phyloP scores from a whole-genome alignment of 2,888 invertebrate species.

The Zaprionus obscuricornis region DNA sequence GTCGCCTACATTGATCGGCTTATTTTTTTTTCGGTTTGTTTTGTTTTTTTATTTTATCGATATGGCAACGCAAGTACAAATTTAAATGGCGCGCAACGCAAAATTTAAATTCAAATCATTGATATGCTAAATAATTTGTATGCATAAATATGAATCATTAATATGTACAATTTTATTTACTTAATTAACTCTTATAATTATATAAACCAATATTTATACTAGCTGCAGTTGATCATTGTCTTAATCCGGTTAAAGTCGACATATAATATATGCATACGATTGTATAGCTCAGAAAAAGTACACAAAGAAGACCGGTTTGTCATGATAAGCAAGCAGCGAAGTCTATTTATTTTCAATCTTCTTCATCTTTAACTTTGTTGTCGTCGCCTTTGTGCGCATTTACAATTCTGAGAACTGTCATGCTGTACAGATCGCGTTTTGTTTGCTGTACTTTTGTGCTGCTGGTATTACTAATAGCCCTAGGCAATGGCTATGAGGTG shows the following conservation, averaged over 20 bases:
- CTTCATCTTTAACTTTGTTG: conserved; percentile 2
- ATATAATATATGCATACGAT: neutral
- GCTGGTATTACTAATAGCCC: neutral
- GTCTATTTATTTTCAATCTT: too few relatives aligned
- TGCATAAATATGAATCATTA: too few relatives aligned
- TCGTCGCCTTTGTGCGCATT: conserved; percentile 50
- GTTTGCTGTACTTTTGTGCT: conserved; percentile 20
- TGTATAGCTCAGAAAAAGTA: neutral
- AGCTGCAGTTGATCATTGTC: neutral
- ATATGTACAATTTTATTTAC: too few relatives aligned
- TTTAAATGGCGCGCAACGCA: conserved; percentile 6
- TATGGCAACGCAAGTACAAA: conserved; percentile 11
- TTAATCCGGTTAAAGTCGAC: neutral
- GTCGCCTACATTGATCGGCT: conserved; percentile 12
- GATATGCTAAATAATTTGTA: too few relatives aligned
- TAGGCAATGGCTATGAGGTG: conserved; percentile 78
- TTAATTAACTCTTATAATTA: too few relatives aligned
- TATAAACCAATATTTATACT: too few relatives aligned
- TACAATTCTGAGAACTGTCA: conserved; percentile 15
- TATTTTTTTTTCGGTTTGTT: neutral
- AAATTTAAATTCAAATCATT: conserved; percentile 16
- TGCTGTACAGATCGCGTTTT: conserved; percentile 23
- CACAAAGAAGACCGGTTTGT: conserved; percentile 49
- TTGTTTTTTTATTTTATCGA: neutral
- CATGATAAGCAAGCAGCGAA: conserved; percentile 57